phyloP scores from a whole-genome alignment of 1,140 invertebrate species.

The Metaphire vulgaris region DNA sequence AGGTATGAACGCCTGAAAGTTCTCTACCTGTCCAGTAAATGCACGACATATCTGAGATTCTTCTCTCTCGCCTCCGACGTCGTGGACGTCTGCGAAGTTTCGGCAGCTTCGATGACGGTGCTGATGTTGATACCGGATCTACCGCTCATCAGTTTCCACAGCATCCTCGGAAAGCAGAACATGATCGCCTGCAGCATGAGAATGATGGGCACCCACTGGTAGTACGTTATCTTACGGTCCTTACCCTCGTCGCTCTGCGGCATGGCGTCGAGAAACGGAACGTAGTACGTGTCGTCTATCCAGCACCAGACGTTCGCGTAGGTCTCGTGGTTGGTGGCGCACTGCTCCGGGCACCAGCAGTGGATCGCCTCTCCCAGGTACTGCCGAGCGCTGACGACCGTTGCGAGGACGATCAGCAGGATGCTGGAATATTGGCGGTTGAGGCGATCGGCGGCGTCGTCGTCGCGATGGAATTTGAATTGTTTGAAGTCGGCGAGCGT shows the following conservation, averaged over 20 bases:
- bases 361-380: conserved; percentile 51
- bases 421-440: conserved; percentile 56
- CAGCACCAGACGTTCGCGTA: conserved; percentile 40
- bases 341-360: conserved; percentile 47
- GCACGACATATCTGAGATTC: conserved; percentile 49
- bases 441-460: conserved; percentile 57
- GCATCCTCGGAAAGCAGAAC: conserved; percentile 25
- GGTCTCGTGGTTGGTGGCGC: conserved; percentile 28
- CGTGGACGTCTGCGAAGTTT: conserved; percentile 37
- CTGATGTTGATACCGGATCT: conserved; percentile 25
- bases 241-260: conserved; percentile 29
- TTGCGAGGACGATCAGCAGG: conserved; percentile 55
- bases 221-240: conserved; percentile 29
- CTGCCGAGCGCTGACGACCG: conserved; percentile 50
- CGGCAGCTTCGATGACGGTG: conserved; percentile 16
- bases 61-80: conserved; percentile 44
- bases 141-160: conserved; percentile 25
- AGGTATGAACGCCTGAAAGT: too few relatives aligned
- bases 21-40: conserved; percentile 38
- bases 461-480: conserved; percentile 53
- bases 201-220: conserved; percentile 31
- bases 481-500: conserved; percentile 28
- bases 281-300: conserved; percentile 43
- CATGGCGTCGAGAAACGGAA: conserved; percentile 36
- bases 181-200: conserved; percentile 28